Percentiles rank a stretch among this genome's conserved stretches.
Evolutionary conservation across 1,140 invertebrate genomes (phyloP).

Genomic region (Megalonaias nervosa): DNA sequence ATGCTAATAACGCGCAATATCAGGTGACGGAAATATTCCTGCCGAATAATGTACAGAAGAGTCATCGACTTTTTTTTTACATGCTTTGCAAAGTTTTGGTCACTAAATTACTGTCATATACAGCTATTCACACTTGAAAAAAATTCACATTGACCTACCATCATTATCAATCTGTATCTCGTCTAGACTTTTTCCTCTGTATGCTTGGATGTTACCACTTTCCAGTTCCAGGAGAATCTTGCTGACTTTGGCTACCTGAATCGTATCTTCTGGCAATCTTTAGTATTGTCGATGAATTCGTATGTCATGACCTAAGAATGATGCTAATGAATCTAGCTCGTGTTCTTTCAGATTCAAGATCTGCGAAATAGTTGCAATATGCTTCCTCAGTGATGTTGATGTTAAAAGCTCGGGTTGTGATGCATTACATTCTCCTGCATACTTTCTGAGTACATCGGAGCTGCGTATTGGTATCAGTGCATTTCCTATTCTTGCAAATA

Average conservation of each 20-base stretch:
- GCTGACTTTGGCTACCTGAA: conserved; percentile 16
- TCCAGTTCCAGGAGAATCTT: conserved; percentile 1
- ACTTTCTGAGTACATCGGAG: conserved; percentile 3
- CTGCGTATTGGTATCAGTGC: not conserved
- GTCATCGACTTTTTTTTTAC: no score
- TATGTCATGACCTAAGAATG: conserved; percentile 36
- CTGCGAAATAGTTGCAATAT: conserved; percentile 10
- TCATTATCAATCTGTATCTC: no score
- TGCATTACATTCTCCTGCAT: conserved; percentile 1
- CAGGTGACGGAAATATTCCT: no score
- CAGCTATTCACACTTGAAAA: no score
- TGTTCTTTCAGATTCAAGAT: not conserved
- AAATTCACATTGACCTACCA: no score
- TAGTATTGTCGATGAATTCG: not conserved
- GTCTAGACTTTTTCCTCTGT: no score
- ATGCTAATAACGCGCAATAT: no score
- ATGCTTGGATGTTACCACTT: not conserved
- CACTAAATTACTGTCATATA: no score
- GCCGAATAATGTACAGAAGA: no score
- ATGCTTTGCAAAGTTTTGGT: no score
- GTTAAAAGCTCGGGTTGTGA: not conserved
- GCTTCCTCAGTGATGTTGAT: conserved; percentile 13
- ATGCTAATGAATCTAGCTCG: conserved; percentile 14
- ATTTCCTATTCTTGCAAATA: conserved; percentile 7
- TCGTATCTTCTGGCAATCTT: conserved; percentile 13